These are phyloP conservation scores for Noctuana brunneofusca DNA, from an alignment of 2,888 invertebrate genomes.

Conservation along the genomic window DNA sequence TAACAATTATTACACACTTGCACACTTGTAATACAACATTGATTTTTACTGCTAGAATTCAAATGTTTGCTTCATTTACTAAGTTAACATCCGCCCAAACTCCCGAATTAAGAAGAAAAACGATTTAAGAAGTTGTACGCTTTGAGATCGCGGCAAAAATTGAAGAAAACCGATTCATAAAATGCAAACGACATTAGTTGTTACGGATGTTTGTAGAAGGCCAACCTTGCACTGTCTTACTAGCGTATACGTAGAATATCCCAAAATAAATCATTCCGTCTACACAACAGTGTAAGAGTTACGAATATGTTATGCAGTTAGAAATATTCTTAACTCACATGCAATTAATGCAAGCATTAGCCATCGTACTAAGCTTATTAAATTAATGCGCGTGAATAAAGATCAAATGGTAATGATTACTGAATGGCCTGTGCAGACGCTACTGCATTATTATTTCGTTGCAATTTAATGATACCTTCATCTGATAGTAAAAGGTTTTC, in stretches of 20 bases:
- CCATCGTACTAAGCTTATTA: slow-evolving; percentile 9
- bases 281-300: neutral
- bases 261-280: slow-evolving; percentile 37
- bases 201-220: slow-evolving; percentile 30
- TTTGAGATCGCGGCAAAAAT: neutral
- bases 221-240: slow-evolving; percentile 37
- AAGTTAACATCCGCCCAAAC: no score
- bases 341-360: neutral
- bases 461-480: slow-evolving; percentile 27
- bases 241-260: slow-evolving; percentile 24
- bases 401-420: slow-evolving; percentile 21
- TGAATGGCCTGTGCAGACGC: slow-evolving; percentile 14
- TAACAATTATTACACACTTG: neutral
- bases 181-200: slow-evolving; percentile 11
- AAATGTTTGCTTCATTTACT: no score
- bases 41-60: no score
- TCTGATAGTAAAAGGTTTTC: slow-evolving; percentile 26
- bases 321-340: neutral
- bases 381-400: slow-evolving; percentile 23
- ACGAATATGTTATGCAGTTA: neutral
- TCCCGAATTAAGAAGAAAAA: no score
- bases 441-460: slow-evolving; percentile 8
- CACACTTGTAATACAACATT: no score
- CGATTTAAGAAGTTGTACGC: no score
- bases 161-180: slow-evolving; percentile 14